These are phyloP conservation scores for Lasius fuliginosus DNA, from an alignment of 2,888 invertebrate species.

Conservation along the genomic window DNA sequence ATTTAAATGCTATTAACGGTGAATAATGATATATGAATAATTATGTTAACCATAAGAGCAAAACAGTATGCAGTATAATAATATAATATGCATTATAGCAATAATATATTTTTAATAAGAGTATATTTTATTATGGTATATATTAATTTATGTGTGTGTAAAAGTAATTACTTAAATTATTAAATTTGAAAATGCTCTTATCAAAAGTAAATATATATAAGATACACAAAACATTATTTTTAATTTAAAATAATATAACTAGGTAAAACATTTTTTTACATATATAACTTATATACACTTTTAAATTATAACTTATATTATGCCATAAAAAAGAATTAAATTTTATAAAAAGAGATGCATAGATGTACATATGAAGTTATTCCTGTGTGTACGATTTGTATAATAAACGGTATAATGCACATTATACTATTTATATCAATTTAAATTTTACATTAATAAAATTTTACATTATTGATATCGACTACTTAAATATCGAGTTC, in stretches of 20 bases:
- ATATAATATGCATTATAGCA: background rate
- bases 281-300: background rate
- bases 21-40: too few relatives aligned
- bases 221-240: background rate
- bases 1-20: slow-evolving; percentile 18
- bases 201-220: background rate
- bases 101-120: background rate
- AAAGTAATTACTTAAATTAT: background rate
- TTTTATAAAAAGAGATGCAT: background rate
- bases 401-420: background rate
- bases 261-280: background rate
- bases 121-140: background rate
- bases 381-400: background rate
- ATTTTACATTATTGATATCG: background rate
- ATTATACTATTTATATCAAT: background rate
- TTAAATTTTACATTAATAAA: too few relatives aligned
- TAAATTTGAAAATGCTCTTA: background rate
- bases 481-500: background rate
- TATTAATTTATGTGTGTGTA: background rate
- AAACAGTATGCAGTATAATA: background rate
- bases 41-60: background rate
- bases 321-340: background rate
- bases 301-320: background rate
- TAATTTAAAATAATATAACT: background rate
- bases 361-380: background rate